phyloP scores from a whole-genome alignment of 2,888 invertebrate genomes.

The Cyrtodaria siliqua region DNA sequence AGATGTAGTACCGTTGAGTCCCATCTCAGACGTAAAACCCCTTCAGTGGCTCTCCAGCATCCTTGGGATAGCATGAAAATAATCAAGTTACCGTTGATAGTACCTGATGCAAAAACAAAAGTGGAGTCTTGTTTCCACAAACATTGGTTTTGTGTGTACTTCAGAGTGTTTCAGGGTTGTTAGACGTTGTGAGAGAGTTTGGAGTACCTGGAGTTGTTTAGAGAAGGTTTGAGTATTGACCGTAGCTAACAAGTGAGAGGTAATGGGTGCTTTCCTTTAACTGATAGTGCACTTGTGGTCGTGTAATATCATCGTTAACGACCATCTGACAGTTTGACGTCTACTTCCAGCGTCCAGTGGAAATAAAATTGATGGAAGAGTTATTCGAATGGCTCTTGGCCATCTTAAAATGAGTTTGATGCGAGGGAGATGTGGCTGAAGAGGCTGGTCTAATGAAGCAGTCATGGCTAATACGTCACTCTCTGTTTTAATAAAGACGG shows the following conservation, averaged over 20 bases:
- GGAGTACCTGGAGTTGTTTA: slow-evolving; percentile 16
- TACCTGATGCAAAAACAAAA: slow-evolving; percentile 53
- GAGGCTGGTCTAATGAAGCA: slow-evolving; percentile 57
- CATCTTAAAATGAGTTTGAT: slow-evolving; percentile 52
- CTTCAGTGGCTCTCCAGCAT: slow-evolving; percentile 28
- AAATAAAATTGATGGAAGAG: slow-evolving; percentile 47
- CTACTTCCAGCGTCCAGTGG: slow-evolving; percentile 38
- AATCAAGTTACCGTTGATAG: slow-evolving; percentile 57
- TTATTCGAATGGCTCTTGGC: slow-evolving; percentile 50
- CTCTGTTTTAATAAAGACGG: slow-evolving; percentile 51
- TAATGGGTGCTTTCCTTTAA: slow-evolving; percentile 50
- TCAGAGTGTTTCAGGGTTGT: slow-evolving; percentile 40
- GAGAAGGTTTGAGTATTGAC: slow-evolving; percentile 19
- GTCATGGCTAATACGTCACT: slow-evolving; percentile 59
- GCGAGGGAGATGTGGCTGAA: slow-evolving; percentile 32
- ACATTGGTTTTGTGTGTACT: slow-evolving; percentile 36
- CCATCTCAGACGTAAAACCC: slow-evolving; percentile 43
- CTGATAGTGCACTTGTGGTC: slow-evolving; percentile 23
- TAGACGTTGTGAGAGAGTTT: slow-evolving; percentile 16
- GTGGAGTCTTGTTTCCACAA: slow-evolving; percentile 43
- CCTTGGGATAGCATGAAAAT: slow-evolving; percentile 42
- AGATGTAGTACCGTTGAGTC: slow-evolving; percentile 51
- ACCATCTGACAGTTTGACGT: slow-evolving; percentile 36
- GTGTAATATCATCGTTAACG: slow-evolving; percentile 32
- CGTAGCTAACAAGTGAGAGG: slow-evolving; percentile 40